phyloP scores from a whole-genome alignment of 2,888 invertebrate genomes.

The Brachyopa scutellaris region DNA sequence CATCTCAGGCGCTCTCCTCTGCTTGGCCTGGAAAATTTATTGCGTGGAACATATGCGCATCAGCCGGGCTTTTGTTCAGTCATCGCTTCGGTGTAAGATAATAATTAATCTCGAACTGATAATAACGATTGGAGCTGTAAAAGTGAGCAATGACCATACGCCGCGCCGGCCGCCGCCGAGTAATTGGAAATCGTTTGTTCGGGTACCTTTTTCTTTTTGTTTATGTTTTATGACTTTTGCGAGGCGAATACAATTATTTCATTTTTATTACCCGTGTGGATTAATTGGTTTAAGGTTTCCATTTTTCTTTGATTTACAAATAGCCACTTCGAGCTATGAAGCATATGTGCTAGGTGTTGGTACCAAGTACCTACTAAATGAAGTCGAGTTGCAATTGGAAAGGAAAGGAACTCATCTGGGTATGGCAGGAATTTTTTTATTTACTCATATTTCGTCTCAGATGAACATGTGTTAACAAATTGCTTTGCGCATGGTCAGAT shows the following conservation, averaged over 20 bases:
- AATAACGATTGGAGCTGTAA: slow-evolving; percentile 63
- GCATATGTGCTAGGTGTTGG: background rate
- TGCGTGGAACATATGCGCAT: slow-evolving; percentile 65
- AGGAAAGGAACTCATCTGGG: too few relatives aligned
- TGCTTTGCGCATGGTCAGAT: slow-evolving; percentile 7
- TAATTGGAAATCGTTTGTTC: slow-evolving; percentile 51
- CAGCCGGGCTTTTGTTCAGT: slow-evolving; percentile 44
- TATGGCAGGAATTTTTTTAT: too few relatives aligned
- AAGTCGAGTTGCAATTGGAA: background rate
- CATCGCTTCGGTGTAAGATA: slow-evolving; percentile 11
- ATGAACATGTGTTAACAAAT: slow-evolving; percentile 32
- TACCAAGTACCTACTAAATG: background rate
- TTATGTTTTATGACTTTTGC: slow-evolving; percentile 31
- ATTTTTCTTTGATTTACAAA: slow-evolving; percentile 25
- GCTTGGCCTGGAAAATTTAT: slow-evolving; percentile 66
- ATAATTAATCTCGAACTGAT: slow-evolving; percentile 64
- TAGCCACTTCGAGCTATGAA: background rate
- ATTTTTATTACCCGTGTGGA: slow-evolving; percentile 24
- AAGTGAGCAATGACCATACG: slow-evolving; percentile 29
- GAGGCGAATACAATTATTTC: background rate
- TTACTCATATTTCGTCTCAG: background rate
- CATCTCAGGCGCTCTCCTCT: slow-evolving; percentile 20
- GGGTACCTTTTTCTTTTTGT: slow-evolving; percentile 21
- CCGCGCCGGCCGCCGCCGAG: background rate
- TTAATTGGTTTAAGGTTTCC: slow-evolving; percentile 28